These are phyloP conservation scores for Harpalus rufipes DNA, from an alignment of 2,888 invertebrate genomes.

Conservation along the genomic window DNA sequence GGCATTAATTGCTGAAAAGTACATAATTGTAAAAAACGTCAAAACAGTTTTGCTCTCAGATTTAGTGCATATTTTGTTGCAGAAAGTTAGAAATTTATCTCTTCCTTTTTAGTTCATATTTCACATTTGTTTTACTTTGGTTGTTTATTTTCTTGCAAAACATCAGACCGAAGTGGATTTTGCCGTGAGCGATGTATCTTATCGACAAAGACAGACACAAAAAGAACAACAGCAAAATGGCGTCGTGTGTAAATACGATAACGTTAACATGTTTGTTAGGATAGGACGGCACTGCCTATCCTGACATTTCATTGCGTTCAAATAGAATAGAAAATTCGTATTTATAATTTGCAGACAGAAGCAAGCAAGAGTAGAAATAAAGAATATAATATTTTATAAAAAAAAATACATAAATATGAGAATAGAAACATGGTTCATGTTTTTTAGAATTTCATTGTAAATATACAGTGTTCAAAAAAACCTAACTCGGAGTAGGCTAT, in stretches of 20 bases:
- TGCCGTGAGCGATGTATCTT: slow-evolving; percentile 44
- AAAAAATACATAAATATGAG: too few species aligned
- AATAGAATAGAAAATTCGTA: neutral
- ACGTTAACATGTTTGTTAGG: slow-evolving; percentile 14
- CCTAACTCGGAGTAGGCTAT: too few species aligned
- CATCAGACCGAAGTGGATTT: slow-evolving; percentile 46
- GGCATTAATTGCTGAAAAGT: slow-evolving; percentile 15
- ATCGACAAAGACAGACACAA: slow-evolving; percentile 44
- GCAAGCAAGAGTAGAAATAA: neutral
- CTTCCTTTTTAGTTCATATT: slow-evolving; percentile 44
- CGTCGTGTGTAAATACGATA: slow-evolving; percentile 36
- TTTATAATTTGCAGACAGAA: neutral
- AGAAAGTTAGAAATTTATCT: slow-evolving; percentile 35
- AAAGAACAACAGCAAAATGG: slow-evolving; percentile 40
- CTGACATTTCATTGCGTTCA: slow-evolving; percentile 10
- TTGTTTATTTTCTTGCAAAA: slow-evolving; percentile 46
- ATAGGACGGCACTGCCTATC: neutral
- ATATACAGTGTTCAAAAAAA: too few species aligned
- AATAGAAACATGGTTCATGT: too few species aligned
- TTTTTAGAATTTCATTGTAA: too few species aligned
- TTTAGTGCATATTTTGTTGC: slow-evolving; percentile 24
- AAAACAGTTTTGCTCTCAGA: neutral
- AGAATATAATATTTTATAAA: too few species aligned
- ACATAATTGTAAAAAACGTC: neutral
- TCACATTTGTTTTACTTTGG: slow-evolving; percentile 46